These are phyloP conservation scores for Callimorpha dominula DNA, from an alignment of 2,888 invertebrate genomes.

Conservation along the genomic window DNA sequence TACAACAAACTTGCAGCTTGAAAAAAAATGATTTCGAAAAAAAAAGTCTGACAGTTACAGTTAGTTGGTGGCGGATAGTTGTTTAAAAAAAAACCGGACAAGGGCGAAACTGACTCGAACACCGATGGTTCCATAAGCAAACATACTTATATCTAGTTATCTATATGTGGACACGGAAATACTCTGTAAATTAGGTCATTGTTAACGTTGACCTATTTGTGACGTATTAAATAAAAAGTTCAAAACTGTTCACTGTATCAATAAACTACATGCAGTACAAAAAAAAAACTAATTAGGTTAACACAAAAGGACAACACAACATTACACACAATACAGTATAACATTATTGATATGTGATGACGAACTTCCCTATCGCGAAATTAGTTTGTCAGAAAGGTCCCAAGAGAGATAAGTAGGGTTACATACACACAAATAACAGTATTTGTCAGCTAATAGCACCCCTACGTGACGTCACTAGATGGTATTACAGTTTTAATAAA, in stretches of 20 bases:
- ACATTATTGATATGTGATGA: conserved; percentile 45
- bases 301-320: conserved; percentile 45
- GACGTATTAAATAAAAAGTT: conserved; percentile 16
- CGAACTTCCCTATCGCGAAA: conserved; percentile 50
- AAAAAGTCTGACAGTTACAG: no score
- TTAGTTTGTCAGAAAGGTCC: conserved; percentile 57
- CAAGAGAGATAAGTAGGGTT: conserved; percentile 40
- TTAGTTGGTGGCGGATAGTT: no score
- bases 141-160: no score
- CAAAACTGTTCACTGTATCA: conserved; percentile 31
- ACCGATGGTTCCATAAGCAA: no score
- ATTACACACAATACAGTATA: background rate
- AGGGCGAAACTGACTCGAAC: no score
- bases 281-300: conserved; percentile 61
- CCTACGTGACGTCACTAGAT: conserved; percentile 27
- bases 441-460: conserved; percentile 32
- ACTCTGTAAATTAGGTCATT: background rate
- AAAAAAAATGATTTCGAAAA: no score
- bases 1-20: no score
- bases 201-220: background rate
- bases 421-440: conserved; percentile 49
- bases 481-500: background rate
- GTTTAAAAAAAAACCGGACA: no score
- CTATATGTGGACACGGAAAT: no score
- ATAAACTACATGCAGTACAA: conserved; percentile 52